Conservation (phyloP, 2,888 invertebrate genomes). For the Amiota communis region DNA sequence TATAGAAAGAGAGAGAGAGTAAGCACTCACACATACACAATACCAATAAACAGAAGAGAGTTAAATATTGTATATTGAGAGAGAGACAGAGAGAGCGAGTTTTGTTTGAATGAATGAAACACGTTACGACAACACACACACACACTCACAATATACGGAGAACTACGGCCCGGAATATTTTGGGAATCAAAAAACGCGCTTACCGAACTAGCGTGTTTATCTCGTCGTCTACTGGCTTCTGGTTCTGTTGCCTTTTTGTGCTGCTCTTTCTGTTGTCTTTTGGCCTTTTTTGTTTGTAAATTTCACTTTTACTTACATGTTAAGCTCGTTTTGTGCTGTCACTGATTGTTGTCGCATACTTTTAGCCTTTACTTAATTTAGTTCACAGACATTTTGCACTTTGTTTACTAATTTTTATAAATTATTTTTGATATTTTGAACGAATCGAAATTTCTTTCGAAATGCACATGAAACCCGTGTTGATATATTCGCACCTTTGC, state of each 20-base stretch:
- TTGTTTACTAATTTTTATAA: constrained; percentile 49
- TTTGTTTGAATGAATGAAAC: background rate
- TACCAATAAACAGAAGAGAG: background rate
- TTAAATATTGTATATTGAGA: background rate
- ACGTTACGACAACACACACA: background rate
- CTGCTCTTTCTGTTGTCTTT: background rate
- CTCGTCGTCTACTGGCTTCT: background rate
- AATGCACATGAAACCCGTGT: constrained; percentile 64
- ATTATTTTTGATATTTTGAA: constrained; percentile 53
- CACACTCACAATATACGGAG: background rate
- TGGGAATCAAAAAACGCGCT: constrained; percentile 25
- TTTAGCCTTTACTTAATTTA: constrained; percentile 21
- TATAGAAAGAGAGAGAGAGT: background rate
- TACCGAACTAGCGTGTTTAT: constrained; percentile 17
- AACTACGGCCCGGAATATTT: constrained; percentile 22
- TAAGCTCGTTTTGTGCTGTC: constrained; percentile 55
- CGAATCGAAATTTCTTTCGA: constrained; percentile 45
- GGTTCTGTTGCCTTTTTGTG: background rate
- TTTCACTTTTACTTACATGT: background rate
- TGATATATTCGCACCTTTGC: constrained; percentile 66
- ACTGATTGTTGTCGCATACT: constrained; percentile 35
- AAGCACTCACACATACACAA: constrained; percentile 31
- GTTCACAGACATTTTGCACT: constrained; percentile 40
- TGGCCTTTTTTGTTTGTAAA: background rate
- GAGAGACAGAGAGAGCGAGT: constrained; percentile 6